phyloP scores from a whole-genome alignment of 2,888 invertebrate genomes.

The Cheiracanthium punctorium region DNA sequence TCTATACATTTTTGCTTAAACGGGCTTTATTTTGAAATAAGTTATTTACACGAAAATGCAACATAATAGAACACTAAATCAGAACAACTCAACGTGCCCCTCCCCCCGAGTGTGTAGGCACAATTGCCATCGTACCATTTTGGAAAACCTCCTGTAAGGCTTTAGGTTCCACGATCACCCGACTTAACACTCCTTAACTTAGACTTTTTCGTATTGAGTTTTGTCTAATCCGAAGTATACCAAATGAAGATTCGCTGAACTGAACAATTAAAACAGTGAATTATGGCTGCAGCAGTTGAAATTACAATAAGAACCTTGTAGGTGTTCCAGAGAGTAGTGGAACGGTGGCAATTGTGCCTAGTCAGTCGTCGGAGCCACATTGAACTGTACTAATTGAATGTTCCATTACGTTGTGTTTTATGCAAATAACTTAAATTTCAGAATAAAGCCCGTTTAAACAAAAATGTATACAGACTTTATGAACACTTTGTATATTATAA shows the following conservation, averaged over 20 bases:
- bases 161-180: neutral
- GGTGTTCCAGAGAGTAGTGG: neutral
- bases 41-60: no score
- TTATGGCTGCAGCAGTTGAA: conserved; percentile 2
- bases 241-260: neutral
- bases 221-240: neutral
- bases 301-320: neutral
- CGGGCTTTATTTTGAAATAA: no score
- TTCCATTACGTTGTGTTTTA: neutral
- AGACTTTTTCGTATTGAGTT: neutral
- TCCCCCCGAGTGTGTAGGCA: neutral
- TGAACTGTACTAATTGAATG: neutral
- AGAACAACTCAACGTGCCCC: neutral
- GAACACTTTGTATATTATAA: no score
- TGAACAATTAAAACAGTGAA: neutral
- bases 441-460: no score
- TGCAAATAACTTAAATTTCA: no score
- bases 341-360: conserved; percentile 1
- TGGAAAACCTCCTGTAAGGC: neutral
- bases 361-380: neutral
- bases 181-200: neutral
- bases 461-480: no score
- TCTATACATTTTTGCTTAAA: no score
- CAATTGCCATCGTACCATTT: neutral
- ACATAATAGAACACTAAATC: neutral